phyloP scores from a whole-genome alignment of 1,140 invertebrate genomes.

The Pseudomyrmex flavicornis region DNA sequence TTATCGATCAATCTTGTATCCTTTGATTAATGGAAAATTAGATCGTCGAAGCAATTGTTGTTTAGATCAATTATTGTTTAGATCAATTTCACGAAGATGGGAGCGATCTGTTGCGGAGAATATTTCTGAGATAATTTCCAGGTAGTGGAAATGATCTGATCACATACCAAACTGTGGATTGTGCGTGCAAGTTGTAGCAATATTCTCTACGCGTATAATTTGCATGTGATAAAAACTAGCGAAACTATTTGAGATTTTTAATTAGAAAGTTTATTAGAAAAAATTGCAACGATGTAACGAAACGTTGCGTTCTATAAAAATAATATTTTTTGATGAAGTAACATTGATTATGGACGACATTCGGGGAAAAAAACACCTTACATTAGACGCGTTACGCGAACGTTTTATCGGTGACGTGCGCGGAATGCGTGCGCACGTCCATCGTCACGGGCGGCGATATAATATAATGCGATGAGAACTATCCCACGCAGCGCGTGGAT shows the following conservation, averaged over 20 bases:
- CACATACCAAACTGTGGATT: not conserved
- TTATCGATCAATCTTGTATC: constrained; percentile 5
- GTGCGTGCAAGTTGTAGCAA: too few relatives aligned
- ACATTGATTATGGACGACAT: too few relatives aligned
- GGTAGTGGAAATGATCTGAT: not conserved
- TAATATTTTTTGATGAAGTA: too few relatives aligned
- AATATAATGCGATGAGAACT: constrained; percentile 82
- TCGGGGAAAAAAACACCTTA: constrained; percentile 17
- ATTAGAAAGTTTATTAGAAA: not conserved
- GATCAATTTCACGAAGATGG: not conserved
- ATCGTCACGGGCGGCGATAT: constrained; percentile 66
- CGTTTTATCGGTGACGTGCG: constrained; percentile 34
- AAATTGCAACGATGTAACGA: not conserved
- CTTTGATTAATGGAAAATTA: not conserved
- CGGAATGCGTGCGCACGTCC: constrained; percentile 69
- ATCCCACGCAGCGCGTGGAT: constrained; percentile 80
- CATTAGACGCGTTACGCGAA: constrained; percentile 16
- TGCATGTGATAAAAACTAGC: too few relatives aligned
- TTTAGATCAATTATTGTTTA: constrained; percentile 14
- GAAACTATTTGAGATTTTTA: not conserved
- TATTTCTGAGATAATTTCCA: constrained; percentile 8
- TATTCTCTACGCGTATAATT: too few relatives aligned
- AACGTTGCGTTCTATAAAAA: too few relatives aligned
- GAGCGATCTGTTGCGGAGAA: not conserved
- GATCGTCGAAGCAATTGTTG: constrained; percentile 16